phyloP scores from a whole-genome alignment of 2,113 vertebrate species.

The Carassius gibelio region DNA sequence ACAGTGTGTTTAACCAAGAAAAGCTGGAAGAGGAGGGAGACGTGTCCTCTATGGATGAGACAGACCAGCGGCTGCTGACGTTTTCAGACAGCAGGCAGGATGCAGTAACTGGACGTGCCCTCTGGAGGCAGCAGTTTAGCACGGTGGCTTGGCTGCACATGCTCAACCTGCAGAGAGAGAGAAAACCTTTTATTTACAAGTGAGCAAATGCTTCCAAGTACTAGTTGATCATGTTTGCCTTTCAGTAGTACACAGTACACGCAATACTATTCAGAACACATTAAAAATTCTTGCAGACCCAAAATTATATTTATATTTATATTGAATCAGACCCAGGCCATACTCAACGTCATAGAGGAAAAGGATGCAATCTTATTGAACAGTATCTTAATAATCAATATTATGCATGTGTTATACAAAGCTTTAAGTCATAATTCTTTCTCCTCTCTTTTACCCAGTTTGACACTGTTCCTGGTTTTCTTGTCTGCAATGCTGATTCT shows the following conservation, averaged over 20 bases:
- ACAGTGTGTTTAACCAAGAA: slow-evolving; percentile 88
- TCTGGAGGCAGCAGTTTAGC: slow-evolving; percentile 91
- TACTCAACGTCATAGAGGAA: no score
- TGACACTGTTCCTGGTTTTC: slow-evolving; percentile 87
- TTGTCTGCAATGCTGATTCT: slow-evolving; percentile 83
- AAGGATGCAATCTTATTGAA: no score
- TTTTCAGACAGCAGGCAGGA: slow-evolving; percentile 80
- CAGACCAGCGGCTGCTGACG: slow-evolving; percentile 86
- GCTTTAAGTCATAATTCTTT: neutral
- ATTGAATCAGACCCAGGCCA: no score
- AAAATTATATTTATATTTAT: no score
- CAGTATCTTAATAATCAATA: neutral
- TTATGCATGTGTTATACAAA: neutral
- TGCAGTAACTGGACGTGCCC: slow-evolving; percentile 69
- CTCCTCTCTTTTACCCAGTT: slow-evolving; percentile 71
- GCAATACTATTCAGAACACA: no score
- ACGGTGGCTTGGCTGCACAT: slow-evolving; percentile 87
- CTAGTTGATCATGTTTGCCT: neutral
- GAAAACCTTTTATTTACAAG: slow-evolving; percentile 82
- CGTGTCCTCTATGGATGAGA: slow-evolving; percentile 77
- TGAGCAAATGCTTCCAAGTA: slow-evolving; percentile 54
- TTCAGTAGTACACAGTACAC: neutral
- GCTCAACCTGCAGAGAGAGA: slow-evolving; percentile 86
- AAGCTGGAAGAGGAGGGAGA: slow-evolving; percentile 81
- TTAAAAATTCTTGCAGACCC: neutral